A percentile compares a stretch with the other conserved stretches of the same genome.
Evolutionary conservation across 2,113 vertebrate genomes (phyloP).

Genomic region (Taxidea taxus): DNA sequence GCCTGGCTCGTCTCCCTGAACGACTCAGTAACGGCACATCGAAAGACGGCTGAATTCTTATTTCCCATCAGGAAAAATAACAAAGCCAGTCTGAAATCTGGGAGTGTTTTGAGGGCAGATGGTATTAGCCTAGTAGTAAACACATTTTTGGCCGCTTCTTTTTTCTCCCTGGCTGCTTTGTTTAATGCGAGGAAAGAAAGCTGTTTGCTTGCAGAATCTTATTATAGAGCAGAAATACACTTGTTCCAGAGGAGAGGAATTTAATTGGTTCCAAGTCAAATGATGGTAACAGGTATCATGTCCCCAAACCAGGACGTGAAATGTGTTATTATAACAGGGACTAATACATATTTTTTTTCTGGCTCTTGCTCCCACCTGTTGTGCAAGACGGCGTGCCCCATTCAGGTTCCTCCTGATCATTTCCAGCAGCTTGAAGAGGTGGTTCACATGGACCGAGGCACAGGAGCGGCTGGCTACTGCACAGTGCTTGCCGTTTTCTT

Average conservation of each 20-base stretch:
- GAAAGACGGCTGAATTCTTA: constrained; percentile 35
- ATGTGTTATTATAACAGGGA: constrained; percentile 44
- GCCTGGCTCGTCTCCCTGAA: neutral
- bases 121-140: constrained; percentile 58
- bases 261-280: constrained; percentile 63
- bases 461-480: neutral
- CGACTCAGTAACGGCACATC: neutral
- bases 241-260: constrained; percentile 51
- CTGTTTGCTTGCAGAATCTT: constrained; percentile 61
- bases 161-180: neutral
- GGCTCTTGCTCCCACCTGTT: neutral
- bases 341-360: neutral
- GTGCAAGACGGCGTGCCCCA: neutral
- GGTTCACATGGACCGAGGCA: neutral
- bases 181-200: constrained; percentile 49
- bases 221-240: constrained; percentile 58
- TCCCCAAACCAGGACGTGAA: constrained; percentile 29
- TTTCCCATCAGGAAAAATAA: constrained; percentile 36
- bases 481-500: neutral
- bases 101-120: constrained; percentile 27
- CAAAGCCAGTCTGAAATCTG: constrained; percentile 16
- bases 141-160: constrained; percentile 42
- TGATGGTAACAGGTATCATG: constrained; percentile 44
- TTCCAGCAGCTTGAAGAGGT: neutral
- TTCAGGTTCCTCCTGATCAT: neutral